Base-by-base conservation (phyloP, 2,113 vertebrate genomes). In the Rhizomys pruinosus region DNA sequence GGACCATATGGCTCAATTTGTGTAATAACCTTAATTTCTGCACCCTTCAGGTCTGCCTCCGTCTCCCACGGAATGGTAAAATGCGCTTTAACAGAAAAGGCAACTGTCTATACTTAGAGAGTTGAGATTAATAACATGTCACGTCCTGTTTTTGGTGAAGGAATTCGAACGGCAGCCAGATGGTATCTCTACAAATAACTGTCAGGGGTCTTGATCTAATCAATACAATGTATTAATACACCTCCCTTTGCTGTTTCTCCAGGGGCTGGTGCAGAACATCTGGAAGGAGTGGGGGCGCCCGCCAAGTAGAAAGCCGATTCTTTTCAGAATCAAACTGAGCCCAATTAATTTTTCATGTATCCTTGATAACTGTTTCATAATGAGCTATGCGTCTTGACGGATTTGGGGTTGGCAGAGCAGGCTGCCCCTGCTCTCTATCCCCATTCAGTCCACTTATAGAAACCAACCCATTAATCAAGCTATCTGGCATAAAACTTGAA, bases 21-120 rank as follows among this genome's bases (percentile, higher is more conserved):
- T 99, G 99, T 99, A 99, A 99, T 99, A 99, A 99, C 99, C 99
- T 99, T 99, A 99, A 99, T 99, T 99, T 99, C 99, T 99, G 99
- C 99, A 99, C 99, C 99, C 99, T 99, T 99, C 99, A 99, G 99
- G 99, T 99, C 99, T 98, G 98, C 98, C 98, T 98, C 97, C 98
- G 96, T 99, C 98, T 98, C 98, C 97, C 97, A 98, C 97, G 37
- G 98, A 98, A 99, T 98, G 98, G 98, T 98, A 98, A 99, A 99
- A 98, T 98, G 97, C 86, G 97, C 98, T 98, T 99, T 98, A 98
- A 98, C 98, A 98, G 98, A 98, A 99, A 98, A 98, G 98, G 98
- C 98, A 98, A 98, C 98, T 98, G 98, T 98, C 98, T 99, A 98
- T 98, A 98, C 98, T 98, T 98, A 98, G 98, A 98, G 98, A 98